These are phyloP conservation scores for Clavelina lepadiformis DNA, from an alignment of 23 tunicate species.

Conservation along the genomic window DNA sequence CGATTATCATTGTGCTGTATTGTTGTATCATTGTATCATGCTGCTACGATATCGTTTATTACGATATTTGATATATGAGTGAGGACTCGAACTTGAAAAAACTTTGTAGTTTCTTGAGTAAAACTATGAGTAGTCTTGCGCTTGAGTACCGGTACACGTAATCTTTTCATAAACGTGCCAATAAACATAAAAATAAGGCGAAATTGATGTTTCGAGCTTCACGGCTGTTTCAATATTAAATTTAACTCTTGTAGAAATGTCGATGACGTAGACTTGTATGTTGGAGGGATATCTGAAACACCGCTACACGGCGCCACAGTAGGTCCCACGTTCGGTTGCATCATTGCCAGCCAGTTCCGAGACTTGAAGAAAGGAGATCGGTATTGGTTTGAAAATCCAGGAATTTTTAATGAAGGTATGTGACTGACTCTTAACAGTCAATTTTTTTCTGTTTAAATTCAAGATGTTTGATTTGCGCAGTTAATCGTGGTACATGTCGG, in stretches of 20 bases:
- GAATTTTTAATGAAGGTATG: constrained; percentile 37
- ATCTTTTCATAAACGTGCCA: too few relatives aligned
- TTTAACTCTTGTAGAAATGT: constrained; percentile 57
- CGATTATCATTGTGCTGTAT: too few relatives aligned
- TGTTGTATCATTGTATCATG: too few relatives aligned
- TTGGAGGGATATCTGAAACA: constrained; percentile 72
- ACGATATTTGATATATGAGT: constrained; percentile 36
- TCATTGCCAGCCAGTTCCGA: constrained; percentile 67
- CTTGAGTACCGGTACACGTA: too few relatives aligned
- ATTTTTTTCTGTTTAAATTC: too few relatives aligned
- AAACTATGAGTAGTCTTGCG: too few relatives aligned
- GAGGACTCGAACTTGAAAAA: too few relatives aligned
- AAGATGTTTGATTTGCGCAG: too few relatives aligned
- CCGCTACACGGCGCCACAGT: constrained; percentile 42
- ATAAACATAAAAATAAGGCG: too few relatives aligned
- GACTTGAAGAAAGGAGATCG: constrained; percentile 78
- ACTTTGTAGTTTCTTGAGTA: too few relatives aligned
- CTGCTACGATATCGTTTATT: too few relatives aligned
- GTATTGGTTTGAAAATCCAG: constrained; percentile 74
- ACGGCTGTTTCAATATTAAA: neutral
- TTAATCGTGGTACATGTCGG: too few relatives aligned
- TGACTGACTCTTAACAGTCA: neutral
- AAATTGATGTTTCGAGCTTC: neutral
- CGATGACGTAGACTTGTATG: constrained; percentile 73
- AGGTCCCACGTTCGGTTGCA: constrained; percentile 78